Base-by-base conservation (phyloP, 30 jellyfish, hydroid and myxozoan genomes). In the Pseudorhiza aurosa region DNA sequence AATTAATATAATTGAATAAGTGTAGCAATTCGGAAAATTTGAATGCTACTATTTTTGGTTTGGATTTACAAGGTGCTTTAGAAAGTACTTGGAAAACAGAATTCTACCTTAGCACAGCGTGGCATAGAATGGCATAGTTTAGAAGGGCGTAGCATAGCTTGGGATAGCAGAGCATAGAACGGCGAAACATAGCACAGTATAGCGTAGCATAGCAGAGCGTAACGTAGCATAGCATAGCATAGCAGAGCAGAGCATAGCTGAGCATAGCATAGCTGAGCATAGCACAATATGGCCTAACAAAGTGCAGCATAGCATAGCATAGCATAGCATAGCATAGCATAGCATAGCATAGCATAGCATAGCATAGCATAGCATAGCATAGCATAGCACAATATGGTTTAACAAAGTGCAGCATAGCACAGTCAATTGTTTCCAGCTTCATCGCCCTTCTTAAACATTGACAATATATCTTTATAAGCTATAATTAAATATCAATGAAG, bases 241-340 rank as follows among this genome's bases (percentile, higher is more conserved):
- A 68, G 72, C 82, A 68, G 32, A 42, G 72, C 82, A 68, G 7
- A 68, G 72, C 72, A 68, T 68, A 68, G 72, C 82, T 29, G 5
- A 68, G 72, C 82, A 68, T 68, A 42, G 72, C 82, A 68, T 29
- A 25, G 72, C 82, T 29, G 32, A 37, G 72, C 82, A 68, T 29
- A 37, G 72, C 82, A 68, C 37, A 37, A 32, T 77, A 68, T 29
- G 33, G 74, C 82, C 32, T 68, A 37, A 32, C 72, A 68, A 6
- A 37, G 74, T 77, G 37, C 25, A 37, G 74, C 82, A 68, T 29
- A 25, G 74, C 82, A 68, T 68, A 25, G 74, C 82, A 68, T 29
- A 25, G 74, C 82, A 68, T 68, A 42, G 74, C 82, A 68, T 29
- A 68, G 74, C 82, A 68, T 68, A 68, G 74, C 82, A 68, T 29